Evolutionary conservation across 2,113 vertebrate genomes (phyloP).

Genomic region (Sula dactylatra): DNA sequence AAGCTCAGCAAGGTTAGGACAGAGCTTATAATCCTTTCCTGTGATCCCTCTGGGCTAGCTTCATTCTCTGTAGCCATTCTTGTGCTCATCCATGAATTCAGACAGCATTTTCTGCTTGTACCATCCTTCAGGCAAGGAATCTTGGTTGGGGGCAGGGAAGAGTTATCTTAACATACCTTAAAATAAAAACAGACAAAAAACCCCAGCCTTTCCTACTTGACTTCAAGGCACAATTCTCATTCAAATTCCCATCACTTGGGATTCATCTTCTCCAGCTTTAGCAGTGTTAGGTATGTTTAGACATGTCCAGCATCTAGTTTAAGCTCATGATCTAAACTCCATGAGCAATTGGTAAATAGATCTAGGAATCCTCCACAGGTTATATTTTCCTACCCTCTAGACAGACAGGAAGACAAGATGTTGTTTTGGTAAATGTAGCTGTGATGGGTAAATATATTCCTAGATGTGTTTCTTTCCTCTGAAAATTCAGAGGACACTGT

Average conservation of each 20-base stretch:
- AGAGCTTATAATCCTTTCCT: neutral
- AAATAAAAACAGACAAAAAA: neutral
- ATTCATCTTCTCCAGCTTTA: neutral
- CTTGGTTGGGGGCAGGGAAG: neutral
- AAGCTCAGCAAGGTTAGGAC: slow-evolving; percentile 3
- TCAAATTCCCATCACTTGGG: neutral
- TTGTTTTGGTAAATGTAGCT: neutral
- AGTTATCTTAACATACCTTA: neutral
- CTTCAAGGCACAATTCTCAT: neutral
- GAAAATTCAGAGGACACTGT: neutral
- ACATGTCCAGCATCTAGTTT: neutral
- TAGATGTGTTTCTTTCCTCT: neutral
- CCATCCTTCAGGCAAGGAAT: neutral
- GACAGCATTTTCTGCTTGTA: neutral
- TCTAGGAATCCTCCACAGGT: neutral
- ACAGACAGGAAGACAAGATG: neutral
- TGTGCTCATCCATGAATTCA: neutral
- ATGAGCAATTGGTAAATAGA: neutral
- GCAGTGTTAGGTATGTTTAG: neutral
- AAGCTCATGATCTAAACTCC: neutral
- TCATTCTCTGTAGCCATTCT: neutral
- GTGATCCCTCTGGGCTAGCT: neutral
- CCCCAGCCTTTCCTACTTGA: neutral
- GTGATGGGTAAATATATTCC: neutral
- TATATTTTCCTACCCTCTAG: neutral